Evolutionary conservation across 2,113 vertebrate species (phyloP).

Genomic region (Gambusia holbrooki): DNA sequence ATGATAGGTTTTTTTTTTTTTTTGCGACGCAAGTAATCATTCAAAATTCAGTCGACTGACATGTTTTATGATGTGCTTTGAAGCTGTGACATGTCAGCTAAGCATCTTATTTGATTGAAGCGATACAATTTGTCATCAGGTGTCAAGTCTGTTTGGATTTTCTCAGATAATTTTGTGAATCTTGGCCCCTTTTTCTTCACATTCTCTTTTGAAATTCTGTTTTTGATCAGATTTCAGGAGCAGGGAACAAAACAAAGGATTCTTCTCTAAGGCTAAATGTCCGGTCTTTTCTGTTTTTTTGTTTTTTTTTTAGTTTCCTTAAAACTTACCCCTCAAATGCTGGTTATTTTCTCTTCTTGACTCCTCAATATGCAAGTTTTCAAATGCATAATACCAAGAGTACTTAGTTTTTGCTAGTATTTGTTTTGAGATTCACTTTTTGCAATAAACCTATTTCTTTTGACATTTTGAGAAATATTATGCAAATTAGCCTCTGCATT

Average conservation of each 20-base stretch:
- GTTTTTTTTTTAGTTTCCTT: neutral
- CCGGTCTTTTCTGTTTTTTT: neutral
- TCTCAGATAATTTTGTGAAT: neutral
- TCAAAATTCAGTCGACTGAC: constrained; percentile 31
- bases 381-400: no score
- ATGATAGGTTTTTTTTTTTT: constrained; percentile 36
- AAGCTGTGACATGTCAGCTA: constrained; percentile 26
- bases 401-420: no score
- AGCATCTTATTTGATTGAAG: constrained; percentile 40
- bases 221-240: constrained; percentile 46
- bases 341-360: neutral
- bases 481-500: no score
- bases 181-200: neutral
- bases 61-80: constrained; percentile 27
- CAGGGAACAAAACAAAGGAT: neutral
- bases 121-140: constrained; percentile 24
- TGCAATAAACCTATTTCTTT: no score
- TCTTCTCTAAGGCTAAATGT: neutral
- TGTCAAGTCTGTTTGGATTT: neutral
- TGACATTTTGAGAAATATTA: no score
- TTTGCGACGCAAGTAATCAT: constrained; percentile 17
- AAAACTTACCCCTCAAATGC: neutral
- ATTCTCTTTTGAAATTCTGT: neutral
- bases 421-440: no score
- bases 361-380: neutral